Base-by-base conservation (phyloP, 2,888 invertebrate species). In the Zaprionus obscuricornis region DNA sequence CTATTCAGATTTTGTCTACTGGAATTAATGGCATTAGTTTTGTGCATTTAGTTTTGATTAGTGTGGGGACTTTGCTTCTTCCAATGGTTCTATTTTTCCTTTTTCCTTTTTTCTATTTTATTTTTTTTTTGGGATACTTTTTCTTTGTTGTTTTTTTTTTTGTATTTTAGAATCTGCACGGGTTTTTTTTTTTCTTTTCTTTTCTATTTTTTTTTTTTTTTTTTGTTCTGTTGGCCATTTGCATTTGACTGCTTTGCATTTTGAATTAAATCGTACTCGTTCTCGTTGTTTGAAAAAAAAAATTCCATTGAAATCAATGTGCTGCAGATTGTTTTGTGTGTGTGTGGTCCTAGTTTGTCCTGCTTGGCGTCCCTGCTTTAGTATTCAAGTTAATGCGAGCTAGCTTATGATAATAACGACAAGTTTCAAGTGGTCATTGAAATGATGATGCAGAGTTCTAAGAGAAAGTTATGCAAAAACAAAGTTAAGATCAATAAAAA, bases 21-120 rank as follows among this genome's bases (percentile, higher is more conserved):
- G 78, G 85, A 79, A 85, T 79, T 85, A 85, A 79, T 79, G 83
- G 78, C 79, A 82, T 79, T 79, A 79, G 85, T 85, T 79, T 79
- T 82, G 74, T 77, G 85, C 77, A 84, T 77, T 77, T 77, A 82
- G 85, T 81, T 77, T 77, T 84, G 77, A 77, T 81, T 84, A 84
- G 74, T 74, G 60, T 70, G 40, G 64, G 56, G 57, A 59, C 58
- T 62, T 34, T 31, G 52, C 47, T n/a, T n/a, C 47, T 31, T 49
- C 47, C 7, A 43, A 45, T 42, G 34, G n/a, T n/a, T n/a, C n/a
- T n/a, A n/a, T 24, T 49, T 24, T 31, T 8, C 6, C 8, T 8
- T 29, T 29, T 29, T 29, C 8, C 3, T n/a, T 29, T n/a, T n/a
- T n/a, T n/a, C n/a, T n/a, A n/a, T n/a, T n/a, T n/a, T n/a, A n/a